Evolutionary conservation across 2,888 invertebrate species (phyloP).

Genomic region (Sminthurinus aureus): DNA sequence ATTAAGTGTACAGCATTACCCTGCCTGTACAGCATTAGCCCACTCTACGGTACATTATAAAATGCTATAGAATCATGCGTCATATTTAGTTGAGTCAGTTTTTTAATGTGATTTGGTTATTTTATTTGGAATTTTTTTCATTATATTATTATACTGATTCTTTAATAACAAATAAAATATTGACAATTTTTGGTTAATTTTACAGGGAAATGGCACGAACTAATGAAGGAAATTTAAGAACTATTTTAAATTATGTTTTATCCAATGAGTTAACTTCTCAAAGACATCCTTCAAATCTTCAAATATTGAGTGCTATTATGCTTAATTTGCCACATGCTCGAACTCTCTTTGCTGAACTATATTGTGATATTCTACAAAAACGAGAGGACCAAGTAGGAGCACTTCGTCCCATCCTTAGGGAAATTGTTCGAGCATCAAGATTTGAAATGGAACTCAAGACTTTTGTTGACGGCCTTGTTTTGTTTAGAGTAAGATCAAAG

Average conservation of each 20-base stretch:
- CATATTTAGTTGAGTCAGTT: too few species aligned
- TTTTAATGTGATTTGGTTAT: not conserved
- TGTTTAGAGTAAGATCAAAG: constrained; percentile 62
- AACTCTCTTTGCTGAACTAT: constrained; percentile 82
- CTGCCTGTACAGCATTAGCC: too few species aligned
- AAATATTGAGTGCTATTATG: constrained; percentile 87
- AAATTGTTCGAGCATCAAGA: constrained; percentile 84
- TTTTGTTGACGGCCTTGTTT: constrained; percentile 80
- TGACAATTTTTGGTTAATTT: too few species aligned
- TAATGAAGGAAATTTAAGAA: constrained; percentile 82
- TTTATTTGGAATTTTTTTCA: too few species aligned
- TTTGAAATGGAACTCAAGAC: constrained; percentile 81
- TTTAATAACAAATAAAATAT: too few species aligned
- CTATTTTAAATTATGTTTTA: constrained; percentile 87
- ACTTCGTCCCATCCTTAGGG: constrained; percentile 83
- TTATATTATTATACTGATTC: too few species aligned
- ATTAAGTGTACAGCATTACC: too few species aligned
- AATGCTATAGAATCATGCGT: too few species aligned
- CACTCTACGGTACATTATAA: too few species aligned
- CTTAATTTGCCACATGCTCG: constrained; percentile 86
- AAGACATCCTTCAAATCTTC: constrained; percentile 94
- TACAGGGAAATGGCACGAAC: constrained; percentile 84
- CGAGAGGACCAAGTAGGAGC: constrained; percentile 91
- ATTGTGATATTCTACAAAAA: constrained; percentile 80
- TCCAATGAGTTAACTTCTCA: constrained; percentile 90